A percentile compares a stretch with the other conserved stretches of the same genome.
Conservation (phyloP, 2,888 invertebrate species). For the Scaptomyza flava region DNA sequence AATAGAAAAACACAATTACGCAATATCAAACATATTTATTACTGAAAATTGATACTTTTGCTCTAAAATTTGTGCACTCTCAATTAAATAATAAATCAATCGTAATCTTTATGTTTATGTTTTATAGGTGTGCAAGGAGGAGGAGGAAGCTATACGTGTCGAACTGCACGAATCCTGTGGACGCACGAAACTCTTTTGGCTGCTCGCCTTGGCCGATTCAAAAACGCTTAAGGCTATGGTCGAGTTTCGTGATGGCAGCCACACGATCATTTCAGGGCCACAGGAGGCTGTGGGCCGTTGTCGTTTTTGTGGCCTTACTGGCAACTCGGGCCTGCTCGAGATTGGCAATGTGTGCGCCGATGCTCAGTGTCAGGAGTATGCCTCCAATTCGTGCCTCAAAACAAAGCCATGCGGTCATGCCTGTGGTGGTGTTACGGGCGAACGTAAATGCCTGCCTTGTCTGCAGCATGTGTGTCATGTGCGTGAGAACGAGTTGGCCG, state of each 20-base stretch:
- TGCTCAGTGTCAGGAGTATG: constrained; percentile 93
- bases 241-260: constrained; percentile 93
- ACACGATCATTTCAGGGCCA: constrained; percentile 84
- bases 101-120: too few relatives aligned
- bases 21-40: too few relatives aligned
- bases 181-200: constrained; percentile 97
- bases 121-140: constrained; percentile 91
- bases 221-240: constrained; percentile 95
- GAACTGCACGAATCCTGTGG: constrained; percentile 99
- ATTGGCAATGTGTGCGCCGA: constrained; percentile 97
- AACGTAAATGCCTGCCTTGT: constrained; percentile 94
- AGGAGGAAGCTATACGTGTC: constrained; percentile 97
- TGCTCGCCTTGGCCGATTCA: constrained; percentile 96
- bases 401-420: constrained; percentile 94
- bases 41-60: too few relatives aligned
- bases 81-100: too few relatives aligned
- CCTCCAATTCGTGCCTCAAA: constrained; percentile 90
- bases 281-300: constrained; percentile 89
- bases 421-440: constrained; percentile 96
- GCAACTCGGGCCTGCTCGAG: constrained; percentile 92
- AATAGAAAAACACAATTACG: too few relatives aligned
- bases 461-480: constrained; percentile 91
- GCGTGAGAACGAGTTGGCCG: constrained; percentile 82
- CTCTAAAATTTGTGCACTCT: too few relatives aligned
- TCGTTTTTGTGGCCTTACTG: constrained; percentile 95